Evolutionary conservation across 1,140 invertebrate genomes (phyloP).

Genomic region (Rhopalosiphum maidis): DNA sequence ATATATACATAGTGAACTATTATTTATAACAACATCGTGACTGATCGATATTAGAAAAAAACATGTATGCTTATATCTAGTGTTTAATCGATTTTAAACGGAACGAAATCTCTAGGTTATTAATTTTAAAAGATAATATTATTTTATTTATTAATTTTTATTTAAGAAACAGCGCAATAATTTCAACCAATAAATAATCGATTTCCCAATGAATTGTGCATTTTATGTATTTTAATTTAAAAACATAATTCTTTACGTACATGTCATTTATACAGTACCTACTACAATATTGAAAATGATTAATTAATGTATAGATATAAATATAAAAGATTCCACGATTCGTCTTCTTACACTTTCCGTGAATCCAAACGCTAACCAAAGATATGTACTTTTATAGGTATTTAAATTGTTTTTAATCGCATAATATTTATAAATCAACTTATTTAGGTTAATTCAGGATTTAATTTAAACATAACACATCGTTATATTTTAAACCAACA

Average conservation of each 20-base stretch:
- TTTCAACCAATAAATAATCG: background rate
- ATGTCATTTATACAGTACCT: background rate
- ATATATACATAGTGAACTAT: background rate
- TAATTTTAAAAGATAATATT: slow-evolving; percentile 11
- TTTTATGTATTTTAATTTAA: background rate
- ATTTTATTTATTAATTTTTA: background rate
- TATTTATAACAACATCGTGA: slow-evolving; percentile 5
- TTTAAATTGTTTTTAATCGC: too few species aligned
- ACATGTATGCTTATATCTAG: background rate
- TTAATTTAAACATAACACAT: too few species aligned
- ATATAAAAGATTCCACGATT: background rate
- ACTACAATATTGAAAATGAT: background rate
- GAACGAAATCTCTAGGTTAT: slow-evolving; percentile 41
- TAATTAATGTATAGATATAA: too few species aligned
- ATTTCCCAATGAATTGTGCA: background rate
- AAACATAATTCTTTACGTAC: background rate
- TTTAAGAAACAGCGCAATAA: background rate
- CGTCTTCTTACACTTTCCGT: background rate
- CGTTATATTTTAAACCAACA: too few species aligned
- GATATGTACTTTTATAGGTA: too few species aligned
- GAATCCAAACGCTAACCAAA: too few species aligned
- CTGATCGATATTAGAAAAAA: slow-evolving; percentile 6
- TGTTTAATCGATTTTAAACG: slow-evolving; percentile 41
- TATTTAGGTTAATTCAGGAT: too few species aligned
- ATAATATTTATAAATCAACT: too few species aligned